Evolutionary conservation across 2,113 vertebrate species (phyloP), one percentile per base, ranked within the genome.

Genomic region (Triplophysa tibetana): DNA sequence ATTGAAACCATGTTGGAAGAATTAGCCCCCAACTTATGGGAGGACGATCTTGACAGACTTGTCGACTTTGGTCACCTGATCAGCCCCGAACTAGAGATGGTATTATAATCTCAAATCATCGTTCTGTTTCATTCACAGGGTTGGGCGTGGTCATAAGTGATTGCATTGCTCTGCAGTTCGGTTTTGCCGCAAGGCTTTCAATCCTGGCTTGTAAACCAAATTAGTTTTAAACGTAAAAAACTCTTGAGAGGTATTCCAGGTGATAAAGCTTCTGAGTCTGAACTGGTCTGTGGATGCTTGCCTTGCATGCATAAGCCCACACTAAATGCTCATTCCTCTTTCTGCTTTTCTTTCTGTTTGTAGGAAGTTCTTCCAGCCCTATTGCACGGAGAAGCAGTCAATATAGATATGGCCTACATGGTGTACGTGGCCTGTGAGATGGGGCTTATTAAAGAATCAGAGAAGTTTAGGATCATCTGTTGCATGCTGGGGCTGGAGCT

Each of bases 21-120:
- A 80, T 88, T 95, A n/a, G 93, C 93, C 56, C 95, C 93, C 50
- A 95, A 95, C 73, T 92, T 95, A 16, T 95, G 95, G 94, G 94
- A 95, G 80, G 95, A 95, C 41, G 93, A 94, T 66, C 87, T 95
- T 4, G 87, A 95, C 86, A 91, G 93, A 81, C 82, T 95, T 26
- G 94, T 95, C 50, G 94, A 95, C 84, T 95, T 94, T 81, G 94
- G 95, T 10, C 95, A 95, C 70, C 83, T 95, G 1, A 92, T 95
- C 84, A 95, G 95, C 66, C 94, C 94, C 58, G 91, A 93, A 48
- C 84, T 95, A 62, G 93, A 95, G 88, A 95, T 95, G 94, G 94
- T 95, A 75, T 23, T 4, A n/a, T n/a, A 58, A 10, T 7, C 12
- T 52, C 2, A 11, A 10, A 38, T 62, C 54, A 11, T 19, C 0